Conservation (phyloP, 2,113 vertebrate species). For the Callopanchax toddi region DNA sequence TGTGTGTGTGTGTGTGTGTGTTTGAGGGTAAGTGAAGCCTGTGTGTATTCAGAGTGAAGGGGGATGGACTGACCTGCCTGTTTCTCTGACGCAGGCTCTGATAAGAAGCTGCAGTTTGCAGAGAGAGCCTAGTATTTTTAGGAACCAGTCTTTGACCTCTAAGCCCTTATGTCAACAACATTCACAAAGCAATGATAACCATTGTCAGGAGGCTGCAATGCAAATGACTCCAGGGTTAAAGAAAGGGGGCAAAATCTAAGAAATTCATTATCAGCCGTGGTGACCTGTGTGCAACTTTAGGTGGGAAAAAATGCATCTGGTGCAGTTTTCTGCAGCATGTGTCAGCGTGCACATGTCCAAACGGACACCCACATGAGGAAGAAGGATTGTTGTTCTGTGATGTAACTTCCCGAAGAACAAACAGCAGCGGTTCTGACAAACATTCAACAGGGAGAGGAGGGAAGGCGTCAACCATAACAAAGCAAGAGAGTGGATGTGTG, state of each 20-base stretch:
- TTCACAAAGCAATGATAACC: constrained; percentile 37
- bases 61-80: constrained; percentile 51
- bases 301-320: background rate
- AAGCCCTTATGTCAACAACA: constrained; percentile 55
- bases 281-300: background rate
- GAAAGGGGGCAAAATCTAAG: constrained; percentile 10
- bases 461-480: constrained; percentile 64
- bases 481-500: constrained; percentile 44
- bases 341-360: constrained; percentile 11
- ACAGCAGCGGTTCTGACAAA: constrained; percentile 51
- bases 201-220: constrained; percentile 39
- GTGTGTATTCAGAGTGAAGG: constrained; percentile 45
- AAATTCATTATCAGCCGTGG: background rate
- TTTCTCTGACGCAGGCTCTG: constrained; percentile 70
- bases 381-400: constrained; percentile 26
- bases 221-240: constrained; percentile 22
- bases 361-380: constrained; percentile 36
- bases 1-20: constrained; percentile 30
- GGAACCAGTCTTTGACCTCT: constrained; percentile 70
- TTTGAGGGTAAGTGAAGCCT: constrained; percentile 29
- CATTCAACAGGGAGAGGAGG: constrained; percentile 61
- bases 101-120: constrained; percentile 72
- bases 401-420: constrained; percentile 46
- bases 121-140: constrained; percentile 73
- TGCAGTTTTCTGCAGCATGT: constrained; percentile 4